phyloP scores from a whole-genome alignment of 2,888 invertebrate genomes.

The Baccha elongata region DNA sequence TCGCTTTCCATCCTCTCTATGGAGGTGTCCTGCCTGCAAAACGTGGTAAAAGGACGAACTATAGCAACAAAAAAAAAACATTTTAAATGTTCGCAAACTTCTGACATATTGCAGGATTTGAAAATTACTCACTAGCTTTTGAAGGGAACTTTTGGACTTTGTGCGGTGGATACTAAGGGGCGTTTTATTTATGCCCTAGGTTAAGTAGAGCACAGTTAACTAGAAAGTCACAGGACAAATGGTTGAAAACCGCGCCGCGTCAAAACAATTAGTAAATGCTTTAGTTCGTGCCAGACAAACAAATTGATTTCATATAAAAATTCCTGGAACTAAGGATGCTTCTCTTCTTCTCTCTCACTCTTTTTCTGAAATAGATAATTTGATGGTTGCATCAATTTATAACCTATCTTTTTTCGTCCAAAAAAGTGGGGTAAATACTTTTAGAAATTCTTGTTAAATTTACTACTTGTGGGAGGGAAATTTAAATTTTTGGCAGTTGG shows the following conservation, averaged over 20 bases:
- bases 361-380: too few relatives aligned
- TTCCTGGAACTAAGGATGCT: not conserved
- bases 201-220: constrained; percentile 45
- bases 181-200: constrained; percentile 63
- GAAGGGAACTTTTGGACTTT: constrained; percentile 34
- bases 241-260: constrained; percentile 66
- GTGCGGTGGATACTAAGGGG: constrained; percentile 17
- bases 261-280: constrained; percentile 71
- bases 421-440: constrained; percentile 45
- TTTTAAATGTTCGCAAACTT: constrained; percentile 69
- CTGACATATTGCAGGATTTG: constrained; percentile 74
- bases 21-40: constrained; percentile 38
- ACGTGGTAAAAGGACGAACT: constrained; percentile 18
- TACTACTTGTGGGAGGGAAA: constrained; percentile 8
- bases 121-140: constrained; percentile 56
- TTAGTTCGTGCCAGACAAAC: constrained; percentile 62
- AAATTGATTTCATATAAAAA: constrained; percentile 65
- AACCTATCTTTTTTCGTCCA: not conserved
- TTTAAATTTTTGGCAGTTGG: constrained; percentile 26
- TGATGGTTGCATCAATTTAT: constrained; percentile 17
- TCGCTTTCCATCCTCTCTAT: constrained; percentile 29
- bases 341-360: too few relatives aligned
- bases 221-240: constrained; percentile 61
- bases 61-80: constrained; percentile 25
- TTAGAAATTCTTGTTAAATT: constrained; percentile 3